Conservation (phyloP, 1,140 invertebrate species). For the Drosophila kurseongensis region DNA sequence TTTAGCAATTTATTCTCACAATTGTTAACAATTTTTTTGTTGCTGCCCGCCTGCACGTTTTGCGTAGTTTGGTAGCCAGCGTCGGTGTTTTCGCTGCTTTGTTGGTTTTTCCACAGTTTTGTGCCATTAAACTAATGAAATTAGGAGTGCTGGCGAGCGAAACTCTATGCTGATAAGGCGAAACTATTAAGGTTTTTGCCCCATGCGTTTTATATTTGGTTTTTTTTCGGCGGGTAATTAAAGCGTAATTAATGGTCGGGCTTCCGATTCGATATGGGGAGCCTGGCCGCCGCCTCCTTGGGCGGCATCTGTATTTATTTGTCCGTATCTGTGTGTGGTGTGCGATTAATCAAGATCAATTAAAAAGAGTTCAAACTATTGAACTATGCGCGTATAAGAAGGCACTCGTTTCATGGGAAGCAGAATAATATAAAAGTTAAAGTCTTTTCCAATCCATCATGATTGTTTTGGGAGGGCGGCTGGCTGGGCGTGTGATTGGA, state of each 20-base stretch:
- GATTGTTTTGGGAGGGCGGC: conserved; percentile 10
- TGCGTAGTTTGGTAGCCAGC: conserved; percentile 76
- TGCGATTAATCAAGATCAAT: conserved; percentile 82
- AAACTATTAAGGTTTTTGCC: conserved; percentile 72
- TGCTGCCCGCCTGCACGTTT: conserved; percentile 60
- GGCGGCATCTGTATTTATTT: conserved; percentile 13
- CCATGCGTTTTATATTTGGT: conserved; percentile 23
- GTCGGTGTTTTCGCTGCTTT: conserved; percentile 34
- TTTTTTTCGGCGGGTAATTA: conserved; percentile 59
- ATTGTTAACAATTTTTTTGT: conserved; percentile 78
- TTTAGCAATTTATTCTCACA: conserved; percentile 83
- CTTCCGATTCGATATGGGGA: conserved; percentile 43
- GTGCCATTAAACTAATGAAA: conserved; percentile 80
- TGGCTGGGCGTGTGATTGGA: conserved; percentile 55
- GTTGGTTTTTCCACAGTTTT: conserved; percentile 63
- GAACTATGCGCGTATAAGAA: conserved; percentile 61
- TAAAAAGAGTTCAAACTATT: conserved; percentile 81
- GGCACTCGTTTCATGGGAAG: conserved; percentile 60
- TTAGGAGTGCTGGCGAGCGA: conserved; percentile 63
- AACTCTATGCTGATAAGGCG: conserved; percentile 78
- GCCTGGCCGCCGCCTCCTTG: conserved; percentile 36
- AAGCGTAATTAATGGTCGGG: conserved; percentile 74
- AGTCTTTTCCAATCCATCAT: conserved; percentile 37
- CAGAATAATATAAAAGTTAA: conserved; percentile 39
- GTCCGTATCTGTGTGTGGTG: conserved; percentile 46